phyloP scores from a whole-genome alignment of 2,113 vertebrate species.

The Dendrocopos noguchii region DNA sequence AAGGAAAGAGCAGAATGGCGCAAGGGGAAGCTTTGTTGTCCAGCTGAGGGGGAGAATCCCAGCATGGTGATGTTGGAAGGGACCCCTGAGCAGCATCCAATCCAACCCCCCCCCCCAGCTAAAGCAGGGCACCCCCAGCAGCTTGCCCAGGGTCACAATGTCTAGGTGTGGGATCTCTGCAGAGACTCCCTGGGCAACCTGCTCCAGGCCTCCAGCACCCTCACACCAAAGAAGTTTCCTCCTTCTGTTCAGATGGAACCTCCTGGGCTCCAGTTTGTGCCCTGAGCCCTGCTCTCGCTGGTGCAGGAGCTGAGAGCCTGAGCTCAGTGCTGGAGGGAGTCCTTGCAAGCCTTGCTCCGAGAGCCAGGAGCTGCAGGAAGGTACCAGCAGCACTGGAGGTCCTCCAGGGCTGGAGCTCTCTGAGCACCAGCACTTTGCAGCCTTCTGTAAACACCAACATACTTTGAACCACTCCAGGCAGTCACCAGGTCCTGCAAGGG shows the following conservation, averaged over 20 bases:
- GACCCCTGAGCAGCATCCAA: no score
- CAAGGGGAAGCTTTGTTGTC: neutral
- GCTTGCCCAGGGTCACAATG: no score
- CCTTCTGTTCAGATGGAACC: no score
- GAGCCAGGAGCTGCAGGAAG: neutral
- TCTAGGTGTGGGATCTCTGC: no score
- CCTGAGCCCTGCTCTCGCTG: neutral
- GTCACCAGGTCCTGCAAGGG: neutral
- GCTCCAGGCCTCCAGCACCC: no score
- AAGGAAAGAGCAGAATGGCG: neutral
- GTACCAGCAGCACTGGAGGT: neutral
- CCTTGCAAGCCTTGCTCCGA: neutral
- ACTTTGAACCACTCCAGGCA: neutral
- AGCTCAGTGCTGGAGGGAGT: neutral
- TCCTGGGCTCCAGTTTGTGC: neutral
- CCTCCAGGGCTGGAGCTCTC: neutral
- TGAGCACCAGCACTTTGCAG: neutral
- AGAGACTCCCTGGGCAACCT: no score
- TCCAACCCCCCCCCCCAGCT: no score
- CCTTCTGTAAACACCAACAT: neutral
- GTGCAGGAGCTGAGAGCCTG: neutral
- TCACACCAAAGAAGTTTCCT: no score
- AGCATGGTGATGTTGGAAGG: no score
- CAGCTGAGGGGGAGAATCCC: neutral
- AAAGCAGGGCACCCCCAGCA: no score